phyloP scores from a whole-genome alignment of 2,797 vertebrate species.

The Helarctos malayanus region DNA sequence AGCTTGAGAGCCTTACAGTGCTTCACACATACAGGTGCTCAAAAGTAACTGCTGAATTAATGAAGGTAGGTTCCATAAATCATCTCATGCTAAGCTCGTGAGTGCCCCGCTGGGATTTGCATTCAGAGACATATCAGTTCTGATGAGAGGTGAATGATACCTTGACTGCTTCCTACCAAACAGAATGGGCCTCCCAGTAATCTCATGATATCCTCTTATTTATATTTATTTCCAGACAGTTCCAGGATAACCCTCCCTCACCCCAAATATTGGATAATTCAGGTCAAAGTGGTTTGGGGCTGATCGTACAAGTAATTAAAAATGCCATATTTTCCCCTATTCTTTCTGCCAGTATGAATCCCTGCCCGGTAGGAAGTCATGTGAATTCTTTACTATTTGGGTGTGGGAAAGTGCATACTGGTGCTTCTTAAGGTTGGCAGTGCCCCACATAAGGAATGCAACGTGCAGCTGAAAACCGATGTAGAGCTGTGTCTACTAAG shows the following conservation, averaged over 20 bases:
- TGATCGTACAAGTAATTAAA: background rate
- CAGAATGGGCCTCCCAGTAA: background rate
- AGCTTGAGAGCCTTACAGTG: background rate
- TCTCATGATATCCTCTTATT: background rate
- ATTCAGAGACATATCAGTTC: background rate
- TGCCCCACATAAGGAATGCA: background rate
- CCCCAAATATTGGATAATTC: background rate
- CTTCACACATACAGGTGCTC: background rate
- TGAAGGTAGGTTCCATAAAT: rapidly evolving
- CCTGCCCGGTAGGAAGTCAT: background rate
- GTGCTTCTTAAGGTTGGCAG: background rate
- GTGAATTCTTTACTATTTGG: background rate
- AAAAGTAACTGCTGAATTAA: background rate
- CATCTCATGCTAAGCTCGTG: rapidly evolving
- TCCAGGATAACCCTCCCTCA: background rate
- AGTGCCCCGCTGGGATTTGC: background rate
- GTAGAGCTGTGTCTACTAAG: background rate
- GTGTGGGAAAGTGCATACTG: background rate
- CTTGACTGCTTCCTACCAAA: background rate
- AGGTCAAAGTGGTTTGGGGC: background rate
- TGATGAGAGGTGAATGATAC: background rate
- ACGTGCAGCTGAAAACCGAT: too few species aligned
- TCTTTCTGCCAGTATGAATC: background rate
- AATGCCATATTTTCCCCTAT: background rate
- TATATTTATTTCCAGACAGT: background rate